These are phyloP conservation scores for Oxyura jamaicensis DNA, from an alignment of 2,113 vertebrate species.

Conservation along the genomic window DNA sequence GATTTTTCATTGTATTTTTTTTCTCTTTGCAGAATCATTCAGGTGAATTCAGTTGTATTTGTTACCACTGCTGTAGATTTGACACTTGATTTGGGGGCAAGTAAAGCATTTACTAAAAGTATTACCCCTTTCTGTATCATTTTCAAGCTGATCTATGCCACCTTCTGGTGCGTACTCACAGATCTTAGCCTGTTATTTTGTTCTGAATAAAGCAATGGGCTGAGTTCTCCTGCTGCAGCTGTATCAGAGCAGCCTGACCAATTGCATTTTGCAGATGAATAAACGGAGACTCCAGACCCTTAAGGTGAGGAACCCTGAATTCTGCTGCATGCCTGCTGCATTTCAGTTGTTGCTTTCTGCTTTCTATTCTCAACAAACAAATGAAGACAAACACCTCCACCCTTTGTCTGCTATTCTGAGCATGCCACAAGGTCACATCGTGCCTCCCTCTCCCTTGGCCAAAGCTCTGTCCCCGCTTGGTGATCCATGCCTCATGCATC, in stretches of 20 bases:
- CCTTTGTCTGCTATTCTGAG: not conserved
- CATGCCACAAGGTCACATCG: fast-evolving
- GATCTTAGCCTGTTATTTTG: not conserved
- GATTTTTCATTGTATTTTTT: not conserved
- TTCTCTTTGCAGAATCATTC: not conserved
- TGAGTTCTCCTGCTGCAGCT: not conserved
- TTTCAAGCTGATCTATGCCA: not conserved
- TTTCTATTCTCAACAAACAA: not conserved
- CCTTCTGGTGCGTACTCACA: not conserved
- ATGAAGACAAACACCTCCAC: not conserved
- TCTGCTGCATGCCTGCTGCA: not conserved
- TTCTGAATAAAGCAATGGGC: not conserved
- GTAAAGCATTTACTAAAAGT: not conserved
- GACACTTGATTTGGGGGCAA: not conserved
- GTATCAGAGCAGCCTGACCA: not conserved
- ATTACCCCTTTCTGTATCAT: fast-evolving
- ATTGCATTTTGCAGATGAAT: not conserved
- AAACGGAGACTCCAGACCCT: not conserved
- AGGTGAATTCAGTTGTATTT: not conserved
- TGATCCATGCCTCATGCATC: not conserved
- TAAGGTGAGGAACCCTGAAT: not conserved
- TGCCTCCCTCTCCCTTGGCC: not conserved
- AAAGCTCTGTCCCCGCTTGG: not conserved
- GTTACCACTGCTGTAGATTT: not conserved
- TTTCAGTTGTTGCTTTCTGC: not conserved